Evolutionary conservation across 2,113 vertebrate genomes (phyloP).

Genomic region (Sphyrna mokarran): DNA sequence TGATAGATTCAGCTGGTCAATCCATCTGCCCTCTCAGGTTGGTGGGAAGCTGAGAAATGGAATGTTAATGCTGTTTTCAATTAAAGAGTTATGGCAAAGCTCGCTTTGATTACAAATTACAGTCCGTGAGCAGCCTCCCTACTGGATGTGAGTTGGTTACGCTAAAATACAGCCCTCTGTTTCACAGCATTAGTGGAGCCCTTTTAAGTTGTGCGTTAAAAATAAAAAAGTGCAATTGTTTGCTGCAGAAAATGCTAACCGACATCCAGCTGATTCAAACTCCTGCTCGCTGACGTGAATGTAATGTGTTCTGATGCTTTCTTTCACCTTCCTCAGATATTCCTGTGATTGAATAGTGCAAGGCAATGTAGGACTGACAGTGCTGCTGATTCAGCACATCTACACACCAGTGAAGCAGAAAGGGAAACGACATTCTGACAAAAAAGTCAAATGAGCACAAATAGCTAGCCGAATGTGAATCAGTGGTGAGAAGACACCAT

Average conservation of each 20-base stretch:
- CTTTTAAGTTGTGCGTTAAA: neutral
- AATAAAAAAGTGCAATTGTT: neutral
- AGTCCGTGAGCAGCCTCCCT: neutral
- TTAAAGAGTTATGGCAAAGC: neutral
- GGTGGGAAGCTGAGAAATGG: neutral
- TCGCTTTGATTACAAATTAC: neutral
- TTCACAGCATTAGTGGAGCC: neutral
- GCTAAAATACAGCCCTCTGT: neutral
- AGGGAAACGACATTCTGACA: constrained; percentile 54
- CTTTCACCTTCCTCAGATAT: constrained; percentile 45
- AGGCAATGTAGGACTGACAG: constrained; percentile 49
- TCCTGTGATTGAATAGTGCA: constrained; percentile 43
- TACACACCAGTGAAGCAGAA: constrained; percentile 55
- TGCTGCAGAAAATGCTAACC: neutral
- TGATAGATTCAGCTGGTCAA: neutral
- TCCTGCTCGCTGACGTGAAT: constrained; percentile 42
- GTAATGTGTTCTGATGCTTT: constrained; percentile 42
- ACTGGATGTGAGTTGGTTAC: too few species aligned
- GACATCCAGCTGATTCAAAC: constrained; percentile 1
- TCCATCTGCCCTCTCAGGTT: neutral
- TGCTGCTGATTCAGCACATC: constrained; percentile 50
- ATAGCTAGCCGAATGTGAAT: constrained; percentile 41
- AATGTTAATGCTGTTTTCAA: neutral
- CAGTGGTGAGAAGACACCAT: constrained; percentile 1
- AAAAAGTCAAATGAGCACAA: constrained; percentile 55